Base-by-base conservation (phyloP, 1,140 invertebrate genomes). In the Tachypleus tridentatus region DNA sequence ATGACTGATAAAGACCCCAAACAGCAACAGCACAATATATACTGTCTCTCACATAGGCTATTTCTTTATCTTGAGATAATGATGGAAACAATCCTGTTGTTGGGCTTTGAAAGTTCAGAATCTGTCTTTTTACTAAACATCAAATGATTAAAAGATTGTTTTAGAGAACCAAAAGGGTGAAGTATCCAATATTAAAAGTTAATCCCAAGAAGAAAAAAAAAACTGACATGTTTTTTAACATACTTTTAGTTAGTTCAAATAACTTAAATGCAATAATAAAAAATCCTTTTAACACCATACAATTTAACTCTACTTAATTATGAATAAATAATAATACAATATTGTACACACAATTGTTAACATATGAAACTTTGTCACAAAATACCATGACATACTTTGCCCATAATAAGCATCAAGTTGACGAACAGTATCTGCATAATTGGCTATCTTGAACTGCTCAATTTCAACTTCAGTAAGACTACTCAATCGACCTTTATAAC, bases 1-100 rank as follows among this genome's bases (percentile, higher is more conserved):
- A 98, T 4, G 94, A 91, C 79, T 97, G 93, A 78, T 95, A 91
- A 47, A 98, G 79, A 70, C 93, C 90, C 96, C 96, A 99, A 58
- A 97, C 84, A 29, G 93, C 88, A 52, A 90, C 84, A 56, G 94
- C 92, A 84, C 94, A 98, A 77, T 98, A 99, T 71, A 98, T 87
- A 79, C 91, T 97, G 72, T 98, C 95, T 72, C 94, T 81, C 0
- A 98, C 86, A 79, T 92, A 93, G 49, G 87, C 93, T 65, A 93
- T 83, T 70, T 79, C 78, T 67, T 79, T 82, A 70, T 95, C 88
- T 69, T 81, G 85, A 51, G 93, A 93, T 72, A 91, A 77, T 56
- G 88, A 85, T 29, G 96, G 96, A 79, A 97, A 99, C 8, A 99
- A 76, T 4, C 96, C 96, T 61, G 90, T 92, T 57, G 94, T 95